Conservation (phyloP, 2,888 invertebrate species). For the Ennomos erosarius region DNA sequence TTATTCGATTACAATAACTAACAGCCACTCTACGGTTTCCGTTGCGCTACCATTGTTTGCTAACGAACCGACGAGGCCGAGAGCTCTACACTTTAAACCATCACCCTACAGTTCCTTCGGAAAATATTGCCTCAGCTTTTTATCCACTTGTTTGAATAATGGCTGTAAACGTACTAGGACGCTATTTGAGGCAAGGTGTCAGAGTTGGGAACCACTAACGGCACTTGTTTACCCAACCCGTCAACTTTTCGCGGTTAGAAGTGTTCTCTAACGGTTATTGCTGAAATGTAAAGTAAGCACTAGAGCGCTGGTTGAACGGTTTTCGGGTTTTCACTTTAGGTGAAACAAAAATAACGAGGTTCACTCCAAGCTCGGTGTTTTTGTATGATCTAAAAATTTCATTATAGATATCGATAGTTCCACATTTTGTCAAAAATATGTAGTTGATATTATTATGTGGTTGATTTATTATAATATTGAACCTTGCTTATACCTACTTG, state of each 20-base stretch:
- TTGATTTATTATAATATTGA: no score
- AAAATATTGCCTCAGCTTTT: conserved; percentile 84
- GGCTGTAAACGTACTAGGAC: conserved; percentile 79
- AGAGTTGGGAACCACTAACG: conserved; percentile 78
- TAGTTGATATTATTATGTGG: no score
- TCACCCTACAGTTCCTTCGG: conserved; percentile 79
- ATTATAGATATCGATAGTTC: no score
- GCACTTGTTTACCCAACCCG: conserved; percentile 79
- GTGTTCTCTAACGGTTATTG: conserved; percentile 77
- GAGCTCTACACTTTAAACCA: conserved; percentile 84
- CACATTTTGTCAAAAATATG: no score
- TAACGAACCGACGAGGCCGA: conserved; percentile 80
- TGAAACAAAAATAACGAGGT: conserved; percentile 42
- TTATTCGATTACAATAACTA: conserved; percentile 7
- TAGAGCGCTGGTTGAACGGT: conserved; percentile 61
- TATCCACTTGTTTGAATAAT: conserved; percentile 85
- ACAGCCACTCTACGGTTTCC: conserved; percentile 53
- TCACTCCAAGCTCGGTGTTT: conserved; percentile 23
- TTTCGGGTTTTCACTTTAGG: conserved; percentile 51
- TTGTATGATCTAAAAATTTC: neutral
- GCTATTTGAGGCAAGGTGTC: conserved; percentile 80
- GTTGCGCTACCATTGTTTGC: conserved; percentile 75
- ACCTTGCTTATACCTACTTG: no score
- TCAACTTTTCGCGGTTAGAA: conserved; percentile 76
- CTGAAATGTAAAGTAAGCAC: conserved; percentile 82